Base-by-base conservation (phyloP, 1,140 invertebrate species). In the Cydia strobilella region DNA sequence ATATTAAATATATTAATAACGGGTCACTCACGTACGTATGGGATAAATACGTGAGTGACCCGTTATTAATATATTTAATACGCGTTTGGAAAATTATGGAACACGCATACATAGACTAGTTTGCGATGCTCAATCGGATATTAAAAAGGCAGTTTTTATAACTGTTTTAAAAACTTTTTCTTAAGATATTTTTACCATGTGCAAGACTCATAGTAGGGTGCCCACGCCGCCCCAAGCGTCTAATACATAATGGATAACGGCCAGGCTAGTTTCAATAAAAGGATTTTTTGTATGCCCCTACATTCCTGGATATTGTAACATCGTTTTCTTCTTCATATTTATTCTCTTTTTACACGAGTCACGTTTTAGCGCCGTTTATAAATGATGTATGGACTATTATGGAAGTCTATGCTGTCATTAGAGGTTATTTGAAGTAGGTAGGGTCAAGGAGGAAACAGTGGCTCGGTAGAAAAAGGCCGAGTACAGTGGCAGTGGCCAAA, bases 201-300 rank as follows among this genome's bases (percentile, higher is more conserved):
- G 45, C 45, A 63, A 59, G 65, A 48, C 23, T 74, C 79, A 76
- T 74, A 31, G 42, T 62, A 72, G 69, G 87, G 85, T 86, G 88
- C 82, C 80, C 71, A 89, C 82, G 62, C 35, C 10, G 15, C 35
- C 78, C 74, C 79, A 76, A 84, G 80, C 74, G 78, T 77, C 88
- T 92, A 84, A 90, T 92, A 88, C 89, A 92, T 92, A 88, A 90
- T 90, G 87, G 84, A 91, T 90, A 90, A 86, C 85, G 84, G 83
- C 82, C 82, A 80, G 80, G 79, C 84, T 89, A 90, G 89, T 89
- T 91, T 90, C 88, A 92, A 92, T 90, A 90, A 90, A 89, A 90
- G 86, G 85, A 90, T 92, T 92, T 91, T 90, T 92, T 88, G 82
- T 84, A 86, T 86, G 80, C 79, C 72, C 71, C 79, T 82, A 83